phyloP scores from a whole-genome alignment of 2,888 invertebrate species.

The Xylota segnis region DNA sequence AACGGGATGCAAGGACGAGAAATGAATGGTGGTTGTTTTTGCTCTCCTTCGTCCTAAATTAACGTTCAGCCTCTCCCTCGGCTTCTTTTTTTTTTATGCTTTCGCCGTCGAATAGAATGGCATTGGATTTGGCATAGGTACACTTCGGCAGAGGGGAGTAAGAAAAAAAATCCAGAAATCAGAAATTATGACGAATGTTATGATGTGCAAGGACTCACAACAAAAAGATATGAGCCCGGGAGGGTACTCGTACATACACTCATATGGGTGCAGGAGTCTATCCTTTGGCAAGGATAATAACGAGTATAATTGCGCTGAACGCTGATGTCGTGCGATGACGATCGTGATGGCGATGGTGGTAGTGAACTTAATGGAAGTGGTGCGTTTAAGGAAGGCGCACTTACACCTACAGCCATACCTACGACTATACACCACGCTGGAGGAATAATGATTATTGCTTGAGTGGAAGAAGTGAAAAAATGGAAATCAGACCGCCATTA shows the following conservation, averaged over 20 bases:
- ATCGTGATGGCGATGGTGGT: conserved; percentile 27
- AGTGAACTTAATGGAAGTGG: conserved; percentile 33
- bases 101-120: conserved; percentile 15
- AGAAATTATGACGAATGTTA: conserved; percentile 57
- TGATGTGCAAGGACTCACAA: conserved; percentile 49
- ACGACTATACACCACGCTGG: conserved; percentile 1
- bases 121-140: conserved; percentile 21
- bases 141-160: neutral
- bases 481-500: conserved; percentile 77
- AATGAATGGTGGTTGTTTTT: conserved; percentile 70
- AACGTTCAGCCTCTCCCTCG: conserved; percentile 46
- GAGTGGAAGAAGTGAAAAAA: conserved; percentile 73
- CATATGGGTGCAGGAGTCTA: neutral
- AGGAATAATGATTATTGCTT: conserved; percentile 70
- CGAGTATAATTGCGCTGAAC: conserved; percentile 65
- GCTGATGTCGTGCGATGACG: conserved; percentile 42
- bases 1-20: conserved; percentile 39
- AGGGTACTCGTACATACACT: conserved; percentile 1
- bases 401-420: conserved; percentile 6
- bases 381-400: conserved; percentile 52
- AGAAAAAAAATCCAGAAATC: no score
- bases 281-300: conserved; percentile 52
- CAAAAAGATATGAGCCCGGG: conserved; percentile 28
- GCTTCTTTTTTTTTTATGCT: conserved; percentile 5
- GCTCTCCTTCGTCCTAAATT: conserved; percentile 57